A percentile compares a stretch with the other conserved stretches of the same genome.
Conservation (phyloP, 2,888 invertebrate species). For the Drosophila villosipedis region DNA sequence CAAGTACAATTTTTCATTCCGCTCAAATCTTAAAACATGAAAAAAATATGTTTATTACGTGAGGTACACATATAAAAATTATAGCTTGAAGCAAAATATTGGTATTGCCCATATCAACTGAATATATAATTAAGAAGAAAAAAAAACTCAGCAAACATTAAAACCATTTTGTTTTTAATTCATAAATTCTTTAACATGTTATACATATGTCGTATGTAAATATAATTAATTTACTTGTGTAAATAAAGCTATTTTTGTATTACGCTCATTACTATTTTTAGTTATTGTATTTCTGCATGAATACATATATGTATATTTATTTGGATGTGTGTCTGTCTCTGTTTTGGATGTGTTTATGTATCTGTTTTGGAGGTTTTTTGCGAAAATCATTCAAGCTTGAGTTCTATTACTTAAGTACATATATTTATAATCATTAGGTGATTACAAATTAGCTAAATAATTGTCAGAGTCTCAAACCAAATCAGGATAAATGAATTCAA, state of each 20-base stretch:
- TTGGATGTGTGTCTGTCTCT: conserved; percentile 5
- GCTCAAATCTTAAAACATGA: background rate
- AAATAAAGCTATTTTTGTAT: conserved; percentile 72
- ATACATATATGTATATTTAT: conserved; percentile 39
- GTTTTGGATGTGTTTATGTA: background rate
- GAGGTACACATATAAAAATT: background rate
- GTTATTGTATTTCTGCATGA: conserved; percentile 56
- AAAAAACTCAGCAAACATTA: background rate
- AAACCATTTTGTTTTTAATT: conserved; percentile 39
- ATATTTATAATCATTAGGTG: background rate
- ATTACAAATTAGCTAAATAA: conserved; percentile 1
- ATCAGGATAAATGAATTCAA: conserved; percentile 3
- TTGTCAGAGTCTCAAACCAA: background rate
- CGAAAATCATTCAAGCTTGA: conserved; percentile 24
- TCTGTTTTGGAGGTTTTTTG: background rate
- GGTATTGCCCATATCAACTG: background rate
- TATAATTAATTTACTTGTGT: conserved; percentile 68
- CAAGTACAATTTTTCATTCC: conserved; percentile 11
- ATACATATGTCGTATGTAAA: conserved; percentile 42
- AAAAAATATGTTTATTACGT: background rate
- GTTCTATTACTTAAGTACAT: conserved; percentile 13
- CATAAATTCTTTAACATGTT: conserved; percentile 56
- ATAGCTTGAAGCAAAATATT: background rate
- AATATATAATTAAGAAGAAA: background rate
- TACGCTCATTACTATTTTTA: conserved; percentile 58